Percentiles rank a stretch among this genome's conserved stretches.
These are phyloP conservation scores for Drosophila phalerata DNA, from an alignment of 2,888 invertebrate species.

Conservation along the genomic window DNA sequence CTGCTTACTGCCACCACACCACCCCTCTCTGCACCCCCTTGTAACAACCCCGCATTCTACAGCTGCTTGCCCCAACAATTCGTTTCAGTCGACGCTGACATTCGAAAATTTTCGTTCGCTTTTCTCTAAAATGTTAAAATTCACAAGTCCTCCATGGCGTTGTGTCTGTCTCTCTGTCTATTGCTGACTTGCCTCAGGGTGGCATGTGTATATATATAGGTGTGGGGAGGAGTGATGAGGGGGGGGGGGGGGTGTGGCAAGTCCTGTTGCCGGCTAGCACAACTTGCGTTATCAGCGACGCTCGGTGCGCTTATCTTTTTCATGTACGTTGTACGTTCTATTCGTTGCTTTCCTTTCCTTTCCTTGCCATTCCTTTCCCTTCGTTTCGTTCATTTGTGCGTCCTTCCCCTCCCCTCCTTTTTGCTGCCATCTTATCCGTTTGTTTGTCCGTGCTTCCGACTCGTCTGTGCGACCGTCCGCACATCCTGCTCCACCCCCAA, in stretches of 20 bases:
- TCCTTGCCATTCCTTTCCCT: slow-evolving; percentile 3
- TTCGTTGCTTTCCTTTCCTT: slow-evolving; percentile 22
- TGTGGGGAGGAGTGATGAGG: neutral
- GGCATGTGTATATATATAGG: neutral
- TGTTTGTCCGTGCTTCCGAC: slow-evolving; percentile 79
- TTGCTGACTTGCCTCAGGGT: slow-evolving; percentile 38
- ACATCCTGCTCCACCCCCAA: slow-evolving; percentile 69
- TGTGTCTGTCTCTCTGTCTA: slow-evolving; percentile 40
- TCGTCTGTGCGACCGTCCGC: slow-evolving; percentile 80
- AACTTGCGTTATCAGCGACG: slow-evolving; percentile 73
- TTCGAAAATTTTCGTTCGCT: slow-evolving; percentile 72
- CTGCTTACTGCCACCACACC: slow-evolving; percentile 50
- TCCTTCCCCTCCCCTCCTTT: slow-evolving; percentile 37
- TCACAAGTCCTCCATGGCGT: slow-evolving; percentile 64
- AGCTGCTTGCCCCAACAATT: slow-evolving; percentile 53
- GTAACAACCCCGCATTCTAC: neutral
- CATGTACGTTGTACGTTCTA: slow-evolving; percentile 70
- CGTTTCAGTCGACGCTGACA: slow-evolving; percentile 77
- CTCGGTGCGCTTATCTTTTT: slow-evolving; percentile 76
- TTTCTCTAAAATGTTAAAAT: slow-evolving; percentile 83
- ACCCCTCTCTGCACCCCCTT: neutral
- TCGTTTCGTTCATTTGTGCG: slow-evolving; percentile 38
- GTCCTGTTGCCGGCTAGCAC: slow-evolving; percentile 42
- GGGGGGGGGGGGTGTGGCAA: neutral
- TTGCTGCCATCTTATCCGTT: slow-evolving; percentile 74